These are phyloP conservation scores for Hypanus sabinus DNA, from an alignment of 2,113 vertebrate species.

Conservation along the genomic window DNA sequence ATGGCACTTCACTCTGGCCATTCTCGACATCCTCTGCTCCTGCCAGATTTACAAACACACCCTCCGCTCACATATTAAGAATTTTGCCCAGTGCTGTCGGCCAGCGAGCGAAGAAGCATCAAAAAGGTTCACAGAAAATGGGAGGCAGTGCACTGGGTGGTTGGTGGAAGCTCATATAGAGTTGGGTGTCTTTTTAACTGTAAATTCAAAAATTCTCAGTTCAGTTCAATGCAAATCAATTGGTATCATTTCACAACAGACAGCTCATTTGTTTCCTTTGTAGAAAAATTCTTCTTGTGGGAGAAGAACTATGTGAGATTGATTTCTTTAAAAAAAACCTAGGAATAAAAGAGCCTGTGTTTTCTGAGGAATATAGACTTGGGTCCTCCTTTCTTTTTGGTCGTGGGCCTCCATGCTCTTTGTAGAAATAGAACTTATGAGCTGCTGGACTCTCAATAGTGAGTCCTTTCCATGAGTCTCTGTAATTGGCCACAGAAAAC, in stretches of 20 bases:
- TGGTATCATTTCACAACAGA: not conserved
- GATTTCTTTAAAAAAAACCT: not conserved
- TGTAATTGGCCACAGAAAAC: conserved; percentile 75
- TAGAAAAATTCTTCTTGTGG: not conserved
- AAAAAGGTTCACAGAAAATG: not conserved
- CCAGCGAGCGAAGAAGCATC: not conserved
- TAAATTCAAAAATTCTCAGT: not conserved
- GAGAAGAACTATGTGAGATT: not conserved
- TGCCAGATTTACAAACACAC: no score
- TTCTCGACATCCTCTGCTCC: no score
- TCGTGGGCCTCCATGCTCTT: not conserved
- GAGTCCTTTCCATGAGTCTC: conserved; percentile 66
- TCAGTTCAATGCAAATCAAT: not conserved
- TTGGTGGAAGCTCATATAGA: not conserved
- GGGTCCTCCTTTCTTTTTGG: not conserved
- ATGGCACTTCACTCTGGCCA: no score
- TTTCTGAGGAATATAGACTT: not conserved
- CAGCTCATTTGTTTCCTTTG: not conserved
- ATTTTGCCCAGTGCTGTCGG: not conserved
- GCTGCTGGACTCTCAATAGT: conserved; percentile 39
- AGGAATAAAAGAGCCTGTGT: not conserved
- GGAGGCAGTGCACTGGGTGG: no score
- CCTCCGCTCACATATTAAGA: no score
- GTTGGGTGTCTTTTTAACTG: not conserved
- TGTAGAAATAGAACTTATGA: conserved; percentile 35